These are phyloP conservation scores for Alviniconcha marisindica DNA, from an alignment of 1,140 invertebrate species.

Conservation along the genomic window DNA sequence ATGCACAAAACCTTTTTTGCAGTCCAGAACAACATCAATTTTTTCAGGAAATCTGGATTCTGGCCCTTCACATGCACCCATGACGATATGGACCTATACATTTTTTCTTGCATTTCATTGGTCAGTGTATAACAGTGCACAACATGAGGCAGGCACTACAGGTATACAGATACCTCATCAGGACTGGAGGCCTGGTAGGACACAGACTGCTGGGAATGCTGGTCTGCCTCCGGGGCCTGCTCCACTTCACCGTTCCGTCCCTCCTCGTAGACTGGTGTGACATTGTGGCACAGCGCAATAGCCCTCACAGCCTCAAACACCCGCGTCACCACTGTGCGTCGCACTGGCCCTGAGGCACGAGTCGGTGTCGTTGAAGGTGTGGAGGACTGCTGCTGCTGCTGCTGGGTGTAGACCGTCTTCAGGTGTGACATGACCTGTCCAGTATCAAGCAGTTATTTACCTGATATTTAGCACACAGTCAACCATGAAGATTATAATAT, in stretches of 20 bases:
- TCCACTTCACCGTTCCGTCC: conserved; percentile 68
- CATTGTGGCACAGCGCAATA: conserved; percentile 98
- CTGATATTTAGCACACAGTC: too few relatives aligned
- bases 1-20: too few relatives aligned
- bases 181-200: conserved; percentile 95
- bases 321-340: conserved; percentile 82
- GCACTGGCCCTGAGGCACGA: conserved; percentile 62
- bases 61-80: too few relatives aligned
- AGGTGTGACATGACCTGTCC: conserved; percentile 67
- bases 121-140: too few relatives aligned
- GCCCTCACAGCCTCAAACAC: conserved; percentile 95
- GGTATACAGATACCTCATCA: conserved; percentile 96
- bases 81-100: too few relatives aligned
- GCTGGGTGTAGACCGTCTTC: conserved; percentile 62
- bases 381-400: conserved; percentile 46
- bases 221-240: conserved; percentile 71
- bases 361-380: conserved; percentile 50
- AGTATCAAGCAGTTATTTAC: too few relatives aligned
- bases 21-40: too few relatives aligned
- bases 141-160: too few relatives aligned
- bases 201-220: conserved; percentile 72
- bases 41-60: too few relatives aligned
- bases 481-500: too few relatives aligned
- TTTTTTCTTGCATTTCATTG: too few relatives aligned
- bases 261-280: conserved; percentile 95